These are phyloP conservation scores for Saguinus oedipus DNA, from an alignment of 2,797 vertebrate genomes.

Conservation along the genomic window DNA sequence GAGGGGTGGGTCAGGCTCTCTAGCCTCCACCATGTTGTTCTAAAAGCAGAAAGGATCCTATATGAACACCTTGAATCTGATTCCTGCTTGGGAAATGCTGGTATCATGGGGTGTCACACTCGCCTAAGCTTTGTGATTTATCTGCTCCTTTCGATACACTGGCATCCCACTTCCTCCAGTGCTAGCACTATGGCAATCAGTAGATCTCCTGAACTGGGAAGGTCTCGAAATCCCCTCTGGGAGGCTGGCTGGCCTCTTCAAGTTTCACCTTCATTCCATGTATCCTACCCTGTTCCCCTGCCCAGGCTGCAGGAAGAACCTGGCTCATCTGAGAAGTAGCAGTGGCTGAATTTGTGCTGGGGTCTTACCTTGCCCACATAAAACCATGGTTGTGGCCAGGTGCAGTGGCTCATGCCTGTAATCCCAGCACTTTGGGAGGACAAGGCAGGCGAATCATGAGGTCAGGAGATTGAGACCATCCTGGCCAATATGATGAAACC, in stretches of 20 bases:
- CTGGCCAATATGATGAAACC: no score
- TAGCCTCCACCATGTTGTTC: not conserved
- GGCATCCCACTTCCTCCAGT: not conserved
- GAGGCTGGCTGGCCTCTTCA: not conserved
- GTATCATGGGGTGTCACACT: accelerated
- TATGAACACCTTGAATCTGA: no score
- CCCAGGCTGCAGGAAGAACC: not conserved
- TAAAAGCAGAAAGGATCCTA: not conserved
- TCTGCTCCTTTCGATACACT: not conserved
- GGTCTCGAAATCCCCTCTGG: not conserved
- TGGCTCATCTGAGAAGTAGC: not conserved
- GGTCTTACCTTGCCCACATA: no score
- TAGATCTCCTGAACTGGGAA: not conserved
- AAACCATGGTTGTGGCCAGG: no score
- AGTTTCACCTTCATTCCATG: not conserved
- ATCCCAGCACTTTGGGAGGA: no score
- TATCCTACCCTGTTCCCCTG: accelerated
- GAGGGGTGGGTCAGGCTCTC: not conserved
- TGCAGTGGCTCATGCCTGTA: no score
- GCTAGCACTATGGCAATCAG: not conserved
- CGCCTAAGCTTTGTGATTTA: not conserved
- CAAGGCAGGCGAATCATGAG: no score
- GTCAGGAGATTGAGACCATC: no score
- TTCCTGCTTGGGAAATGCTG: not conserved
- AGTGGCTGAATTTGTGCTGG: not conserved